phyloP scores from a whole-genome alignment of 2,888 invertebrate genomes.

The Lithosia quadra region DNA sequence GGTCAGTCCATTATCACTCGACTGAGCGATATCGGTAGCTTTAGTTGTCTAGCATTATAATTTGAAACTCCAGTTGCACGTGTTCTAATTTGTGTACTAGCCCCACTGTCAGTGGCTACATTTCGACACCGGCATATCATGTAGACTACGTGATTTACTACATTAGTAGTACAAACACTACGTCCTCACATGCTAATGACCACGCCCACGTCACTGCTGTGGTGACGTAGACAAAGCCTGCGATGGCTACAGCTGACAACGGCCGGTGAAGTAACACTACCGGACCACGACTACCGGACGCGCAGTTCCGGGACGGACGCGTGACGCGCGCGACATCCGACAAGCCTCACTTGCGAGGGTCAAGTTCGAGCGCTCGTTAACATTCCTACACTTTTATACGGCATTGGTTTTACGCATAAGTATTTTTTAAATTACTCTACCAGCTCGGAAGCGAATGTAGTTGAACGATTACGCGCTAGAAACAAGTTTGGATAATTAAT shows the following conservation, averaged over 20 bases:
- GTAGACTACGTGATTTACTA: neutral
- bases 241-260: neutral
- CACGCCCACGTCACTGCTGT: neutral
- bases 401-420: neutral
- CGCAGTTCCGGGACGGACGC: conserved; percentile 9
- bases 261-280: neutral
- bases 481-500: neutral
- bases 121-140: neutral
- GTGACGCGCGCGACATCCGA: conserved; percentile 8
- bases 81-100: no score
- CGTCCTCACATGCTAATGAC: neutral
- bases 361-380: conserved; percentile 22
- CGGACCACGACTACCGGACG: neutral
- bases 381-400: conserved; percentile 11
- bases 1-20: no score
- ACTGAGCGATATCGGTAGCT: no score
- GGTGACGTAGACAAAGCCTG: neutral
- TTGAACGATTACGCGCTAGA: neutral
- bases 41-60: no score
- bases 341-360: conserved; percentile 7
- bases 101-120: no score
- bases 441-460: neutral
- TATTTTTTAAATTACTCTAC: neutral
- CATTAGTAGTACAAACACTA: neutral
- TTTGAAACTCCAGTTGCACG: no score